Evolutionary conservation across 2,113 vertebrate species (phyloP), one percentile per base, ranked within the genome.

Genomic region (Leucosticte australis): DNA sequence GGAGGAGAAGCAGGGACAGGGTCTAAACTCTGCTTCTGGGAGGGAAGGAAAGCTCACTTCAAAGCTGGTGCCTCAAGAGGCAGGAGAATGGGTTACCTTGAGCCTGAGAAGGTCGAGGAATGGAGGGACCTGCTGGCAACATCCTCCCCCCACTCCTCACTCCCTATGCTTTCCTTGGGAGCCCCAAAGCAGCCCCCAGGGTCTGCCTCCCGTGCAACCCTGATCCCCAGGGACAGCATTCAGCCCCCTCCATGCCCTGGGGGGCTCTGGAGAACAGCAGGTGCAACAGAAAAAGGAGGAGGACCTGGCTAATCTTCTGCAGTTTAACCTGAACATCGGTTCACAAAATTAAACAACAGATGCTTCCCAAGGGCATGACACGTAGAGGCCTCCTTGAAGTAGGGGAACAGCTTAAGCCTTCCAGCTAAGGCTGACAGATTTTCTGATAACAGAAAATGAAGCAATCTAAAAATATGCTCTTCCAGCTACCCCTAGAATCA

Each of bases 241-340:
- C 2, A 0, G 5, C 26, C 42, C 6, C 35, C 28, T 6, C 1
- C 0, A 0, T 21, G 22, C 9, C 33, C 28, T 3, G 0, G 1
- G 8, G 10, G 19, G 5, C 26, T 73, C 63, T 59, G 63, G 64
- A 28, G 35, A 86, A 47, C 9, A 57, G 68, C 80, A 94, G 15
- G 3, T 17, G 37, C 30, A 64, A 49, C 30, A 64, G 50, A 82
- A 69, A 69, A 46, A 33, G 27, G 8, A 88, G 11, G 8, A 41
- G 31, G 20, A 75, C 30, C 15, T 70, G 55, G 64, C 4, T 90
- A 75, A 56, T 80, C 47, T 77, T 65, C 42, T 47, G 44, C 57
- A 80, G 85, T 73, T 83, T 94, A 42, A 95, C 73, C 50, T 63
- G 76, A 83, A 44, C 12, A 11, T 27, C 2, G 0, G 81, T 78